Percentiles rank a stretch among this genome's conserved stretches.
phyloP scores from a whole-genome alignment of 2,888 invertebrate genomes.

The Heliothis peltigera region DNA sequence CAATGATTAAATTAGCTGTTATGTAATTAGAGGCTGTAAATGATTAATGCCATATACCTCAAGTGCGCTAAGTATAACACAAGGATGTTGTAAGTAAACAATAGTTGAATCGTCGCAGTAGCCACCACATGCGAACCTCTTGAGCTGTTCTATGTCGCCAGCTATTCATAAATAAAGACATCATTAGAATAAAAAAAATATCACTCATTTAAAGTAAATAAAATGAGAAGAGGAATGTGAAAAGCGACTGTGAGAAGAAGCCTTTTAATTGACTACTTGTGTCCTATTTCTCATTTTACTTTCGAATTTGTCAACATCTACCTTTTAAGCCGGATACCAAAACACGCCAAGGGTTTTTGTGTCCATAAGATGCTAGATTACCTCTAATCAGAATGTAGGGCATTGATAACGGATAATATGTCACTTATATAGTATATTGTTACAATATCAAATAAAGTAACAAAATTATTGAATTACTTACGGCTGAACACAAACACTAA shows the following conservation, averaged over 20 bases:
- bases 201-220: slow-evolving; percentile 26
- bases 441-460: slow-evolving; percentile 43
- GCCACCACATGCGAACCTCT: slow-evolving; percentile 95
- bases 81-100: slow-evolving; percentile 96
- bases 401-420: slow-evolving; percentile 90
- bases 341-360: slow-evolving; percentile 96
- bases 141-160: slow-evolving; percentile 95
- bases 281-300: slow-evolving; percentile 64
- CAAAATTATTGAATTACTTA: slow-evolving; percentile 57
- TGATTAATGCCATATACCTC: slow-evolving; percentile 88
- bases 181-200: slow-evolving; percentile 11
- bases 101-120: slow-evolving; percentile 96
- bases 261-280: slow-evolving; percentile 8
- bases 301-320: slow-evolving; percentile 76
- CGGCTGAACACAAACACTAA: slow-evolving; percentile 53
- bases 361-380: slow-evolving; percentile 96
- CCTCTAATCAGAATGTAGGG: slow-evolving; percentile 97
- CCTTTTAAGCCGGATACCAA: slow-evolving; percentile 96
- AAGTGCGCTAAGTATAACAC: slow-evolving; percentile 95
- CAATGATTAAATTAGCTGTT: slow-evolving; percentile 32
- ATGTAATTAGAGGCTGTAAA: slow-evolving; percentile 18
- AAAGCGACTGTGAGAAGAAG: slow-evolving; percentile 1
- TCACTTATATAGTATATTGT: slow-evolving; percentile 55
- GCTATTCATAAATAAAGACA: slow-evolving; percentile 75
- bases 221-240: slow-evolving; percentile 50